Conservation (phyloP, 2,113 vertebrate genomes). For the Gallinago paraguaiae region DNA sequence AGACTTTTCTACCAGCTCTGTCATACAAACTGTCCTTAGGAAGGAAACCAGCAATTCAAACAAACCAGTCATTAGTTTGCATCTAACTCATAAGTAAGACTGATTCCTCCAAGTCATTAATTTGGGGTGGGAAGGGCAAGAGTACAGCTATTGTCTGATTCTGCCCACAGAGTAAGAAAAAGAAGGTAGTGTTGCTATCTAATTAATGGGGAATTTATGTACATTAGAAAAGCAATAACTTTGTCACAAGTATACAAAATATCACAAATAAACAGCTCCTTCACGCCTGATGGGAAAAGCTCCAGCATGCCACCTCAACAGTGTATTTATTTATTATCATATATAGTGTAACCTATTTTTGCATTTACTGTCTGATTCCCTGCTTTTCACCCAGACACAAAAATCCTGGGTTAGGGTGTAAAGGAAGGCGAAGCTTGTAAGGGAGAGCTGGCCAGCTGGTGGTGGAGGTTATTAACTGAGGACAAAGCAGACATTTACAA, state of each 20-base stretch:
- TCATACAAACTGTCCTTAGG: background rate
- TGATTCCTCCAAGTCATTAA: background rate
- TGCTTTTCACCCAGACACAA: background rate
- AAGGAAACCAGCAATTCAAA: background rate
- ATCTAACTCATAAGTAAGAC: background rate
- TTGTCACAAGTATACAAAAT: background rate
- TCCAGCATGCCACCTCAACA: background rate
- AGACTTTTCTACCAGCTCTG: background rate
- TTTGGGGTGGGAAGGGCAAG: background rate
- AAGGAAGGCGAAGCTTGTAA: background rate
- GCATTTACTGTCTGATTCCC: background rate
- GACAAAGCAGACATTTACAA: conserved; percentile 49
- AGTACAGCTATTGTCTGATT: background rate
- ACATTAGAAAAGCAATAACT: background rate
- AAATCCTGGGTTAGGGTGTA: background rate
- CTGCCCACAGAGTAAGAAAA: background rate
- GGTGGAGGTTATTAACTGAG: conserved; percentile 23
- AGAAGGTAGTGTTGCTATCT: background rate
- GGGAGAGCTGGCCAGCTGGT: conserved; percentile 24
- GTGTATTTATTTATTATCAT: background rate
- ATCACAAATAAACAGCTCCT: background rate
- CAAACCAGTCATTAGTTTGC: background rate
- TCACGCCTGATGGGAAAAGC: background rate
- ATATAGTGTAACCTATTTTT: background rate
- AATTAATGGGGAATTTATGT: background rate